Evolutionary conservation across 2,888 invertebrate genomes (phyloP).

Genomic region (Metopia argyrocephala): DNA sequence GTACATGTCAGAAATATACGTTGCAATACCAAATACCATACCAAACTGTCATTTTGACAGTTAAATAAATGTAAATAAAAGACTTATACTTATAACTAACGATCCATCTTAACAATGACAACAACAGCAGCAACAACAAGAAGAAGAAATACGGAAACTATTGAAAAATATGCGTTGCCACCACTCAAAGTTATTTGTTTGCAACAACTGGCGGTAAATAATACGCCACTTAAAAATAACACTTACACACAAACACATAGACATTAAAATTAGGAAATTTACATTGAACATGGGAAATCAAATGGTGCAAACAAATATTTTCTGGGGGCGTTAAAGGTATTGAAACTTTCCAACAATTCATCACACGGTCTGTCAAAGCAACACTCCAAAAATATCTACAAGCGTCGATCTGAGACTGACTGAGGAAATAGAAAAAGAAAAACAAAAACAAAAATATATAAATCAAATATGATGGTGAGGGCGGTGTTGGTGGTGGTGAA

Average conservation of each 20-base stretch:
- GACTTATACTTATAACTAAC: conserved; percentile 45
- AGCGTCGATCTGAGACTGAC: conserved; percentile 31
- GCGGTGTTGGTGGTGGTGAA: not conserved
- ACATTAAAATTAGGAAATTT: not conserved
- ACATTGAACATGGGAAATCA: not conserved
- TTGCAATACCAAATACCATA: conserved; percentile 6
- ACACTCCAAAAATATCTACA: conserved; percentile 46
- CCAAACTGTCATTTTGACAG: conserved; percentile 62
- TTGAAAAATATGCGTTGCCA: conserved; percentile 47
- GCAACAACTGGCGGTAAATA: conserved; percentile 42
- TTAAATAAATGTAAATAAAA: conserved; percentile 50
- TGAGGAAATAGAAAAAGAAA: not conserved
- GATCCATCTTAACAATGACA: conserved; percentile 45
- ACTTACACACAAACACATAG: not conserved
- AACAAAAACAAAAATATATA: no score
- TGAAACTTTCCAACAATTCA: conserved; percentile 56
- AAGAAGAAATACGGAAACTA: conserved; percentile 46
- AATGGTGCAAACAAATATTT: not conserved
- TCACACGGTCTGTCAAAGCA: conserved; percentile 61
- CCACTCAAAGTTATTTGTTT: conserved; percentile 12
- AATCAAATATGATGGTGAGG: not conserved
- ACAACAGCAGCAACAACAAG: not conserved
- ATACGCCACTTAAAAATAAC: conserved; percentile 57
- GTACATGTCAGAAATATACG: conserved; percentile 2
- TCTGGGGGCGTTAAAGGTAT: not conserved